Conservation (phyloP, 2,888 invertebrate species). For the Calameuta pallipes region DNA sequence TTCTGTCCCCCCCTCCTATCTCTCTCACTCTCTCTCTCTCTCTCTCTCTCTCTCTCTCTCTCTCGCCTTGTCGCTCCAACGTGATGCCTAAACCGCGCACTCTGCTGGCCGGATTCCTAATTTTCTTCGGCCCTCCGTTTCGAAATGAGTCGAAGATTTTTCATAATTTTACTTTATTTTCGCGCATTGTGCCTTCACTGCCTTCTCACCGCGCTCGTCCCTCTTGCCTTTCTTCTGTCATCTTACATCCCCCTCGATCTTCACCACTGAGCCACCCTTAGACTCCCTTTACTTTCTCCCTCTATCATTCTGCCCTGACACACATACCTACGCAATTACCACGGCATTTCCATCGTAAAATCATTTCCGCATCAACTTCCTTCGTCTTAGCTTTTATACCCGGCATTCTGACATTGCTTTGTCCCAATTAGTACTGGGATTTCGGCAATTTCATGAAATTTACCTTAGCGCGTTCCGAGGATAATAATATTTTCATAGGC, state of each 20-base stretch:
- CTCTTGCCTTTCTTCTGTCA: background rate
- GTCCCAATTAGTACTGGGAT: background rate
- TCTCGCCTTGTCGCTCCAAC: background rate
- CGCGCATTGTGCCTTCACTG: background rate
- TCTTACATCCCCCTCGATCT: background rate
- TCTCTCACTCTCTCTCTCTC: background rate
- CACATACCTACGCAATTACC: background rate
- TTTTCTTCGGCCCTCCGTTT: background rate
- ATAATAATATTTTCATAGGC: background rate
- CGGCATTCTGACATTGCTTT: background rate
- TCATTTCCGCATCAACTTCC: background rate
- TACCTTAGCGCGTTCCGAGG: background rate
- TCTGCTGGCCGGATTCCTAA: background rate
- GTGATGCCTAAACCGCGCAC: background rate
- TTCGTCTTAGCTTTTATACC: background rate
- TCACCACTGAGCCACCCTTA: background rate
- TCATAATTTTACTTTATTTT: background rate
- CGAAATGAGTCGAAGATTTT: background rate
- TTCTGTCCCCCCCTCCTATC: background rate
- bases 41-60: background rate
- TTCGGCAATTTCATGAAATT: background rate
- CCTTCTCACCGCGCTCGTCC: background rate
- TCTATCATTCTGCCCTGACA: constrained; percentile 3
- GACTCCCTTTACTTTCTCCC: constrained; percentile 6
- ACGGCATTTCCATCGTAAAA: background rate